These are phyloP conservation scores for Taeniopygia guttata DNA, from an alignment of 2,797 vertebrate genomes.

Conservation along the genomic window DNA sequence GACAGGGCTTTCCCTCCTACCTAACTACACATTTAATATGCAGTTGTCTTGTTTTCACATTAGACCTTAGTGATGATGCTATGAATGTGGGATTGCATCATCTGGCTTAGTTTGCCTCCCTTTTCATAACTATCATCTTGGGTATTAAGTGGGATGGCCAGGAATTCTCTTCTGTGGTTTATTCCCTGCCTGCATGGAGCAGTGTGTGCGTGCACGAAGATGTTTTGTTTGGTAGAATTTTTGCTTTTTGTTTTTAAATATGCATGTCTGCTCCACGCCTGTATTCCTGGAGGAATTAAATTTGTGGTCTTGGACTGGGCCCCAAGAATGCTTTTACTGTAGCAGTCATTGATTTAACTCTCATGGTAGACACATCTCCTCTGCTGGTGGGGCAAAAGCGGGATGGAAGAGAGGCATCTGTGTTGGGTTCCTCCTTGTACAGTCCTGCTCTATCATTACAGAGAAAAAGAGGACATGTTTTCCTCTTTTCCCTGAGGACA, in stretches of 20 bases:
- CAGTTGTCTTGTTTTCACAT: not conserved
- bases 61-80: not conserved
- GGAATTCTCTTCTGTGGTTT: not conserved
- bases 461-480: accelerated
- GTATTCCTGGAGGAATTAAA: not conserved
- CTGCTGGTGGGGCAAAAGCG: not conserved
- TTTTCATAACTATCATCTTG: not conserved
- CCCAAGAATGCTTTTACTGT: not conserved
- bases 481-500: not conserved
- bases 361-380: not conserved
- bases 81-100: not conserved
- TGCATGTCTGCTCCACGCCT: not conserved
- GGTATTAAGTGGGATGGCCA: not conserved
- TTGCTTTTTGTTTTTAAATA: constrained; percentile 14
- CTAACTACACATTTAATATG: not conserved
- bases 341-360: not conserved
- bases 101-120: not conserved
- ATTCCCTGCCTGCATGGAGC: not conserved
- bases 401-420: not conserved
- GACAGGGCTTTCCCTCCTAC: not conserved
- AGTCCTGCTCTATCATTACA: not conserved
- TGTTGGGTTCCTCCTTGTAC: not conserved
- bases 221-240: constrained; percentile 32
- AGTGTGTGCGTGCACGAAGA: not conserved
- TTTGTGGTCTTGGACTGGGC: not conserved